Evolutionary conservation across 2,113 vertebrate genomes (phyloP).

Genomic region (Pomatostomus ruficeps): DNA sequence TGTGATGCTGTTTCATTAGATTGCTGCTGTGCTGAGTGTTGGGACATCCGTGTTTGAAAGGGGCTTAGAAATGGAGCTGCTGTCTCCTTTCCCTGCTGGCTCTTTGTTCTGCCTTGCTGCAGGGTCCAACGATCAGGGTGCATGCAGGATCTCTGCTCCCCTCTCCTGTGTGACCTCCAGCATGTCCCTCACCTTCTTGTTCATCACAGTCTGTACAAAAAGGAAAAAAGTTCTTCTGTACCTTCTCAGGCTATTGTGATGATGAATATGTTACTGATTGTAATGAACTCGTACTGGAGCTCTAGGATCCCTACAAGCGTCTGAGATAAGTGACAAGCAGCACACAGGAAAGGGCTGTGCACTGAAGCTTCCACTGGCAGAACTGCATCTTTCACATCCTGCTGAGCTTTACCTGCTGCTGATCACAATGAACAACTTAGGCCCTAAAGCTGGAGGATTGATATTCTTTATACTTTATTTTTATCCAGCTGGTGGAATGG

Average conservation of each 20-base stretch:
- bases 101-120: not conserved
- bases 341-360: not conserved
- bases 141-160: not conserved
- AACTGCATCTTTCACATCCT: conserved; percentile 44
- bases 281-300: conserved; percentile 25
- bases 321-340: conserved; percentile 27
- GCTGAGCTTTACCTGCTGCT: conserved; percentile 54
- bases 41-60: not conserved
- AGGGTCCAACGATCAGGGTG: not conserved
- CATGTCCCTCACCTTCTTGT: not conserved
- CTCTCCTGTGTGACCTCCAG: not conserved
- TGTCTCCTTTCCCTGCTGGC: not conserved
- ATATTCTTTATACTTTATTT: conserved; percentile 52
- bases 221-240: not conserved
- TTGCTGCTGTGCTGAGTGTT: not conserved
- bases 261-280: conserved; percentile 57
- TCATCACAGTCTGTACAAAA: not conserved
- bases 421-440: conserved; percentile 51
- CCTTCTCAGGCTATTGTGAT: conserved; percentile 18
- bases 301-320: not conserved
- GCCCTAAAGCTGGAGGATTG: conserved; percentile 24
- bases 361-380: conserved; percentile 39
- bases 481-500: conserved; percentile 7
- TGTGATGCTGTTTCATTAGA: not conserved
- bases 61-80: not conserved